Base-by-base conservation (phyloP, 2,888 invertebrate species). In the Onchidella celtica region DNA sequence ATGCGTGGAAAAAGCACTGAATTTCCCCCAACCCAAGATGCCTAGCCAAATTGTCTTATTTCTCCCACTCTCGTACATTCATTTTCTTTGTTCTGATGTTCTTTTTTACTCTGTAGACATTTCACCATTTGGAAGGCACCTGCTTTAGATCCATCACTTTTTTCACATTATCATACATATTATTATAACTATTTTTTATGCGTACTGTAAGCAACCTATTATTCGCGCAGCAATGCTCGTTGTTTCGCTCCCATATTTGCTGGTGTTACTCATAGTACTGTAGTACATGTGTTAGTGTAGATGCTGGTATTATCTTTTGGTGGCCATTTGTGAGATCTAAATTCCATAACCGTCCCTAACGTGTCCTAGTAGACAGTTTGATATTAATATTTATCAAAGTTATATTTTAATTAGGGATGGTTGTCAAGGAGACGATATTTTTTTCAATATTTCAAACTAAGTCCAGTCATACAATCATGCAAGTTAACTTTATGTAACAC, bases 141-240 rank as follows among this genome's bases (percentile, higher is more conserved):
- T 24, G 59, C 59, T 73, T 57, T 73, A 61, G 61, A 61, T 21
- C 27, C 34, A 57, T 36, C 59, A 59, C 59, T 73, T n/a, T n/a
- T n/a, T 55, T 27, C 17, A 73, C 47, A 34, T 61, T 57, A 2
- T 17, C 36, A 59, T 72, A 11, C 47, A 47, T 47, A 47, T 47
- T 47, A 47, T 17, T 47, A 47, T 47, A 47, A 11, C 17, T 47
- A 47, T 17, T 17, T 11, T 47, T 47, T 17, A 47, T 47, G 47
- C 47, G 47, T 36, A 73, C 61, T 73, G 73, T 73, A 34, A 73
- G 38, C 73, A 73, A 61, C 73, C 59, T 38, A 73, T 73, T 61
- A 34, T 73, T 38, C 38, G 73, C 40, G 47, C 69, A 47, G 69
- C 57, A 57, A 38, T 61, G 61, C 4, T 73, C 61, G 3, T 21